phyloP scores from a whole-genome alignment of 2,113 vertebrate species.

The Cololabis saira region DNA sequence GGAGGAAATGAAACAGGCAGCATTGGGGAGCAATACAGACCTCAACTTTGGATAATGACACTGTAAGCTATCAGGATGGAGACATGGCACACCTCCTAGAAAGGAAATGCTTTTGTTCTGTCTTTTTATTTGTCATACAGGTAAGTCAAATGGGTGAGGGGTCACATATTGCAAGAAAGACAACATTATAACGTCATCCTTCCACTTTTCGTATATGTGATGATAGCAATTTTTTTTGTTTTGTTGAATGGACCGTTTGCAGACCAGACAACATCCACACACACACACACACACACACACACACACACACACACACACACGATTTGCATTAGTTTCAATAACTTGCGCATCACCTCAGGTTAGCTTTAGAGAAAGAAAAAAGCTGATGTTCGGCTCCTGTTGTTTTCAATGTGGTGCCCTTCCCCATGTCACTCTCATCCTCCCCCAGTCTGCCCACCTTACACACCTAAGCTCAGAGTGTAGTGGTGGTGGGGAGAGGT shows the following conservation, averaged over 20 bases:
- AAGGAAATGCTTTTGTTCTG: constrained; percentile 72
- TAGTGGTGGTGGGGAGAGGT: constrained; percentile 22
- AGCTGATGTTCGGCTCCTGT: constrained; percentile 38
- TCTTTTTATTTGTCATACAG: constrained; percentile 52
- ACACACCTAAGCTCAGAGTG: constrained; percentile 42
- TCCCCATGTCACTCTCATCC: not conserved
- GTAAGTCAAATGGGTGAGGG: constrained; percentile 48
- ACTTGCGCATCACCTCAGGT: constrained; percentile 26
- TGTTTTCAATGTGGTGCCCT: constrained; percentile 12
- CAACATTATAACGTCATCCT: constrained; percentile 12
- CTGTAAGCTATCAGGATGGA: constrained; percentile 60
- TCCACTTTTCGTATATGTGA: constrained; percentile 4
- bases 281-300: no score
- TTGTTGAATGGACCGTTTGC: no score
- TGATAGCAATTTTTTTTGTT: constrained; percentile 5
- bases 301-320: no score
- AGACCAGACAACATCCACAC: no score
- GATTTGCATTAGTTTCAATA: constrained; percentile 39
- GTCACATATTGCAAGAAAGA: constrained; percentile 28
- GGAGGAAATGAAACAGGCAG: constrained; percentile 76
- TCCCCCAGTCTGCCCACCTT: constrained; percentile 3
- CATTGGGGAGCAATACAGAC: constrained; percentile 62
- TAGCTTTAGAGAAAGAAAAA: constrained; percentile 25
- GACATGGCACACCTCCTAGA: constrained; percentile 61
- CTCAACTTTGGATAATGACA: constrained; percentile 71